Percentiles rank a stretch among this genome's conserved stretches.
phyloP scores from a whole-genome alignment of 2,113 vertebrate species.

The Ctenodactylus gundi region DNA sequence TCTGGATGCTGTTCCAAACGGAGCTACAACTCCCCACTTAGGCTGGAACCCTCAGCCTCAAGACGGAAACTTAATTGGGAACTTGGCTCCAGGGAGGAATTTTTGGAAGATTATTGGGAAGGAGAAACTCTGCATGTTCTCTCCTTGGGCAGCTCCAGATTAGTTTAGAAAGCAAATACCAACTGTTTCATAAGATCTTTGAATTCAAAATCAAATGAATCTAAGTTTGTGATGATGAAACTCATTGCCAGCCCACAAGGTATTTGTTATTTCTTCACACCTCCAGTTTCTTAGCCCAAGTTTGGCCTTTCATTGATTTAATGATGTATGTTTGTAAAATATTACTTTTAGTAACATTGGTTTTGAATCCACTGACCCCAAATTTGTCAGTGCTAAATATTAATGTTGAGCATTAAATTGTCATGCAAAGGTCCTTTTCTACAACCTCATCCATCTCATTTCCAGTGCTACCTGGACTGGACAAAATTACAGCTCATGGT shows the following conservation, averaged over 20 bases:
- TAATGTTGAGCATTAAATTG: conserved; percentile 48
- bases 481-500: background rate
- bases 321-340: no score
- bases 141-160: background rate
- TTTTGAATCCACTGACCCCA: conserved; percentile 20
- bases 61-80: background rate
- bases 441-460: conserved; percentile 9
- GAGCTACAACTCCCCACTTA: background rate
- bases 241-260: background rate
- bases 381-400: conserved; percentile 44
- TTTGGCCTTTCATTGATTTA: background rate
- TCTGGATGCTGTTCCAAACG: background rate
- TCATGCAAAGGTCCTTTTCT: conserved; percentile 62
- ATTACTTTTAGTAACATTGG: no score
- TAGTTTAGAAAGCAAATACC: background rate
- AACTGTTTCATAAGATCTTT: background rate
- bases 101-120: background rate
- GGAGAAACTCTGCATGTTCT: background rate
- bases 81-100: background rate
- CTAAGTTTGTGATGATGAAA: conserved; percentile 37
- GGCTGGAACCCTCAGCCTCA: background rate
- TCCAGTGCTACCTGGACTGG: conserved; percentile 80
- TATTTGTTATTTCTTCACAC: conserved; percentile 25
- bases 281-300: conserved; percentile 43
- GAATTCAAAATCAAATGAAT: conserved; percentile 18